Conservation (phyloP, 2,113 vertebrate species). For the Enhydra lutris region DNA sequence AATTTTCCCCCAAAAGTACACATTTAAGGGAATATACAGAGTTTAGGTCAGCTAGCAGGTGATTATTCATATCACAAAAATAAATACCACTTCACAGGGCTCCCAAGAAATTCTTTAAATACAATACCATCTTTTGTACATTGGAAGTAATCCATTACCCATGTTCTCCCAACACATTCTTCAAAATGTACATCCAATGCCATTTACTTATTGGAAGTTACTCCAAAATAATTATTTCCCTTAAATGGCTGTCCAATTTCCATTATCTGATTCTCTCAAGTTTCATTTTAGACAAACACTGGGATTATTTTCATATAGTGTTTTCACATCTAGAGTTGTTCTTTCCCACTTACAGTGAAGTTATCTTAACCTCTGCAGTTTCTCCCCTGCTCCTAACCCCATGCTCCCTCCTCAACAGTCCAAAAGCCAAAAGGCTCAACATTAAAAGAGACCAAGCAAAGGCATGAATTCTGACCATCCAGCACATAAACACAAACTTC, state of each 20-base stretch:
- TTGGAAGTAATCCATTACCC: neutral
- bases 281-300: conserved; percentile 18
- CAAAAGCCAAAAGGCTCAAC: neutral
- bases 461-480: neutral
- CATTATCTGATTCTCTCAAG: neutral
- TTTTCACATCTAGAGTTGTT: neutral
- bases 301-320: neutral
- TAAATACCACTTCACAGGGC: neutral
- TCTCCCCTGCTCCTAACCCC: neutral
- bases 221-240: conserved; percentile 27
- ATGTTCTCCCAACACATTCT: neutral
- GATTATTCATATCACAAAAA: conserved; percentile 10
- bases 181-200: neutral
- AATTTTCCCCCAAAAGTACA: neutral
- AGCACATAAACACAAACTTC: neutral
- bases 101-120: conserved; percentile 24
- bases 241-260: neutral
- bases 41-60: neutral
- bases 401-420: neutral
- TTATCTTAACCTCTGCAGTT: neutral
- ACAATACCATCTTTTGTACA: neutral
- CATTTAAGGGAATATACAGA: neutral
- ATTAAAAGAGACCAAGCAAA: neutral
- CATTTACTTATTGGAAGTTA: neutral
- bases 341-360: neutral